These are phyloP conservation scores for Lissocephala sabroskyi DNA, from an alignment of 2,888 invertebrate genomes.

Conservation along the genomic window DNA sequence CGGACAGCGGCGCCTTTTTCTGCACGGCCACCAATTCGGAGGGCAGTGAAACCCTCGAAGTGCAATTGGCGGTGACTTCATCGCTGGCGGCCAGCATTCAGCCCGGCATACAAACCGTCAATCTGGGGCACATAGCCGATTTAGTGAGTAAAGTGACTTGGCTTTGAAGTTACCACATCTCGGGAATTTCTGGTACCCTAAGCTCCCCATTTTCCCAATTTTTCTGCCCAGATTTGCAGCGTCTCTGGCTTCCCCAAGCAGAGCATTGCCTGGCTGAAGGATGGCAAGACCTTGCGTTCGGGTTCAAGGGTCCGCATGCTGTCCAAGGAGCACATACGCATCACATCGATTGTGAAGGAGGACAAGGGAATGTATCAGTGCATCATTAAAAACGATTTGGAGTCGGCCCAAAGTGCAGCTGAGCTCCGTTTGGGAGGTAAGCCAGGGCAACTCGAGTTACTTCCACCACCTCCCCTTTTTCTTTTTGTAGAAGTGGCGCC, in stretches of 20 bases:
- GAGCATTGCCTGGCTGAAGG: slow-evolving; percentile 83
- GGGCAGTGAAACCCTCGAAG: slow-evolving; percentile 75
- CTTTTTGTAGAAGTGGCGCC: slow-evolving; percentile 80
- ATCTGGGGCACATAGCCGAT: slow-evolving; percentile 85
- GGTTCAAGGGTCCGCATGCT: slow-evolving; percentile 75
- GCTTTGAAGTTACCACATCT: not conserved
- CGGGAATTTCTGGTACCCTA: not conserved
- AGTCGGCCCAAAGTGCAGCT: slow-evolving; percentile 85
- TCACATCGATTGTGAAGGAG: slow-evolving; percentile 80
- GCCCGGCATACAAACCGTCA: slow-evolving; percentile 82
- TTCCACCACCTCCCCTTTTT: not conserved
- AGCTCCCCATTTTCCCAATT: no score
- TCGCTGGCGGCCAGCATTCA: slow-evolving; percentile 84
- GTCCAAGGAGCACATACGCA: slow-evolving; percentile 75
- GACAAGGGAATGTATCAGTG: slow-evolving; percentile 95
- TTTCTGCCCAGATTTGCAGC: slow-evolving; percentile 79
- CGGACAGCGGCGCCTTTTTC: slow-evolving; percentile 74
- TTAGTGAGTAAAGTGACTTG: slow-evolving; percentile 75
- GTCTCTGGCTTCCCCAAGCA: slow-evolving; percentile 87
- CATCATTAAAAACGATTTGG: slow-evolving; percentile 85
- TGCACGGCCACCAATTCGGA: slow-evolving; percentile 75
- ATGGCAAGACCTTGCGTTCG: slow-evolving; percentile 78
- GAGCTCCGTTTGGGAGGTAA: slow-evolving; percentile 86
- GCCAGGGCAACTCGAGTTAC: slow-evolving; percentile 27
- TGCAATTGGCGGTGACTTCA: slow-evolving; percentile 76